These are phyloP conservation scores for Oryzias celebensis DNA, from an alignment of 2,113 vertebrate genomes.

Conservation along the genomic window DNA sequence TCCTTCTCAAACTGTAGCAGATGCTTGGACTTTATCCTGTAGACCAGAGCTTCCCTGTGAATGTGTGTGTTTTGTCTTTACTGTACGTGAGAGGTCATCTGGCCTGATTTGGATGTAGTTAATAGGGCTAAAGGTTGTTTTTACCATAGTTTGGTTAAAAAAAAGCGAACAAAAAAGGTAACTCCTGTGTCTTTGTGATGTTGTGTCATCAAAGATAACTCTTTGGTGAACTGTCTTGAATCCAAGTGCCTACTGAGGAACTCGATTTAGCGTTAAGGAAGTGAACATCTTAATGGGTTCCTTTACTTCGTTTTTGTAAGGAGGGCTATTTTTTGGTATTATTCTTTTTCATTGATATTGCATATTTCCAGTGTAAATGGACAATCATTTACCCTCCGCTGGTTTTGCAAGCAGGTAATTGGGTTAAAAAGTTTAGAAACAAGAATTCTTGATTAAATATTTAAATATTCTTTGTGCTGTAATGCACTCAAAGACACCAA, in stretches of 20 bases:
- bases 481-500: too few species aligned
- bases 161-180: not conserved
- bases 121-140: constrained; percentile 48
- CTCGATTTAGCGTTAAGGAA: not conserved
- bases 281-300: constrained; percentile 63
- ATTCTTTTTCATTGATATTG: constrained; percentile 8
- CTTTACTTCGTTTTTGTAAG: constrained; percentile 54
- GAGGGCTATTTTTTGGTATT: constrained; percentile 28
- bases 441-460: too few species aligned
- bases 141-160: constrained; percentile 16
- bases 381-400: not conserved
- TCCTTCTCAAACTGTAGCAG: constrained; percentile 50
- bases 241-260: constrained; percentile 70
- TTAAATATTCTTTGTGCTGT: too few species aligned
- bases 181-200: constrained; percentile 40
- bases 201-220: constrained; percentile 38
- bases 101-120: constrained; percentile 14
- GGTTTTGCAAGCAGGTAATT: constrained; percentile 5
- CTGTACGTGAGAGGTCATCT: constrained; percentile 5
- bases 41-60: constrained; percentile 44
- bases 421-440: too few species aligned
- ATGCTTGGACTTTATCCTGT: constrained; percentile 34
- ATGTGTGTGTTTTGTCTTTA: not conserved
- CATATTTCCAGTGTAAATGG: constrained; percentile 14
- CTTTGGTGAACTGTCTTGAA: constrained; percentile 66